These are phyloP conservation scores for Pogonognathellus flavescens DNA, from an alignment of 1,140 invertebrate species.

Conservation along the genomic window DNA sequence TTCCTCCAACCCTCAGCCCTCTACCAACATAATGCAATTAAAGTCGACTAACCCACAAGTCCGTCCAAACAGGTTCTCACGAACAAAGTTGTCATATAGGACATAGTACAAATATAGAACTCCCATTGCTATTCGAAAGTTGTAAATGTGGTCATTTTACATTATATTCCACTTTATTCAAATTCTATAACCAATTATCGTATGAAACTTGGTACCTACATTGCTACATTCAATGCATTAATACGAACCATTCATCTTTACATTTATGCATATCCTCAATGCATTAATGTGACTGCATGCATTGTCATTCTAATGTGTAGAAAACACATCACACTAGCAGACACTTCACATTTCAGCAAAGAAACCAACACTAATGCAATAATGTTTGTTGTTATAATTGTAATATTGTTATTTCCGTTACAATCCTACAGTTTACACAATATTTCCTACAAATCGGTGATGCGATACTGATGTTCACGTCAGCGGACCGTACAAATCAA, in stretches of 20 bases:
- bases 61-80: constrained; percentile 12
- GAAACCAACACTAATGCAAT: too few species aligned
- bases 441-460: too few species aligned
- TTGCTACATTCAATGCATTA: not conserved
- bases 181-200: not conserved
- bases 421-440: too few species aligned
- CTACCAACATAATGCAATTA: constrained; percentile 16
- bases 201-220: not conserved
- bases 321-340: too few species aligned
- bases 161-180: not conserved
- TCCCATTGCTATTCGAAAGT: constrained; percentile 25
- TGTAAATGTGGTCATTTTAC: constrained; percentile 29
- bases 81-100: constrained; percentile 36
- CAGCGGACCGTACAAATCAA: too few species aligned
- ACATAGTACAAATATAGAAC: constrained; percentile 39
- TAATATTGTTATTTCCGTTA: too few species aligned
- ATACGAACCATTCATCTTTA: too few species aligned
- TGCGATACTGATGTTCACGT: too few species aligned
- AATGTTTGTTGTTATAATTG: too few species aligned
- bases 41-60: constrained; percentile 1
- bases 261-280: not conserved
- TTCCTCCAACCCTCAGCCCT: not conserved
- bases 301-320: too few species aligned
- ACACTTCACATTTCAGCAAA: too few species aligned
- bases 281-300: not conserved